Evolutionary conservation across 2,888 invertebrate species (phyloP).

Genomic region (Coleophora flavipennella): DNA sequence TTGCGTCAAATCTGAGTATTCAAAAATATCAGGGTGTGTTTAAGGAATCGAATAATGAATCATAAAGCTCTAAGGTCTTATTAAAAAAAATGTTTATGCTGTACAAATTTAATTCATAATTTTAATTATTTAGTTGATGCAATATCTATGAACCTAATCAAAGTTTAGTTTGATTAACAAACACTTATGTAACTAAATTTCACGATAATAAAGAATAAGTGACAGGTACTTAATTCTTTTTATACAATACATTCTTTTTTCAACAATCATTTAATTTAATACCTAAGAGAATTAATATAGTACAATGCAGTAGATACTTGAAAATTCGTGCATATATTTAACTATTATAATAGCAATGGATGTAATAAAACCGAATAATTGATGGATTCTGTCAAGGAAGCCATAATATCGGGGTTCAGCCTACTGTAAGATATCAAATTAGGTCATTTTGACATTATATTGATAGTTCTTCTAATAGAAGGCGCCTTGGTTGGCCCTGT

Average conservation of each 20-base stretch:
- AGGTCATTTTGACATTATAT: too few species aligned
- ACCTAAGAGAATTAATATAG: too few species aligned
- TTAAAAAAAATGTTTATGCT: slow-evolving; percentile 14
- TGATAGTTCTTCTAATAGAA: too few species aligned
- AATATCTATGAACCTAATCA: slow-evolving; percentile 12
- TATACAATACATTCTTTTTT: slow-evolving; percentile 1
- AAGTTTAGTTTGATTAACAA: slow-evolving; percentile 7
- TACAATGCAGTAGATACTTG: too few species aligned
- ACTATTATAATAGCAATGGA: too few species aligned
- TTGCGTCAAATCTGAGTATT: not conserved
- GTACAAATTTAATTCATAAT: slow-evolving; percentile 16
- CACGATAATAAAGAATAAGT: slow-evolving; percentile 7
- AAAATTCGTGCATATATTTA: too few species aligned
- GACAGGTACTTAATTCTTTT: slow-evolving; percentile 10
- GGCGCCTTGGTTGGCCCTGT: too few species aligned
- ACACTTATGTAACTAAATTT: not conserved
- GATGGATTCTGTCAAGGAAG: too few species aligned
- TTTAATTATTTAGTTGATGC: slow-evolving; percentile 11
- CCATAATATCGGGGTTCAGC: too few species aligned
- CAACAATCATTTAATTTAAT: slow-evolving; percentile 8
- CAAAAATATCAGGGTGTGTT: not conserved
- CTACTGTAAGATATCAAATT: too few species aligned
- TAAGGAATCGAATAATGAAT: not conserved
- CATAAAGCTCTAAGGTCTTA: slow-evolving; percentile 2
- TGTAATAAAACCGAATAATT: too few species aligned